Base-by-base conservation (phyloP, 1,140 invertebrate species). In the Caenorhabditis remanei region DNA sequence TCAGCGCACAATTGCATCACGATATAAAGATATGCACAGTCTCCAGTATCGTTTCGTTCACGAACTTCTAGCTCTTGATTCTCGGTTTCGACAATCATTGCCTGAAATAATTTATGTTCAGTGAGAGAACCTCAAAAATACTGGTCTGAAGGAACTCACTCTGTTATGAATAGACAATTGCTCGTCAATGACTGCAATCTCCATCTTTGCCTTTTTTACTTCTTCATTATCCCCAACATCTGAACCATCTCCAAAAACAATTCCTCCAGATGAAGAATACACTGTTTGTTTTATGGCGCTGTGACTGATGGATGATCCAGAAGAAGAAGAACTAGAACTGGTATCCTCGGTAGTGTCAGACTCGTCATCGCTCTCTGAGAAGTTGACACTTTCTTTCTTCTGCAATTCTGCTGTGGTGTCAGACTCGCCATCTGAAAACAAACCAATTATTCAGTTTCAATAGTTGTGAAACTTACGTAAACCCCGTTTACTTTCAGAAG, bases 1-100 rank as follows among this genome's bases (percentile, higher is more conserved):
- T 95, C 95, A 75, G 95, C 95, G 92, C 97, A 99, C 63, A 99
- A 88, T 43, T 99, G 97, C 97, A 99, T 99, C 93, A 99, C 97
- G 92, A 99, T 98, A 91, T 97, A 98, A 1, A 99, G 94, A 93
- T 96, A 97, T 92, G 96, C 94, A 94, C 93, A 95, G 91, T 90
- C 91, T 85, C 84, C 61, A 7, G 24, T 90, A 48, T 87, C 85
- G 21, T 53, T 87, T 3, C 65, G 84, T 91, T 84, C 21, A 3
- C 85, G 75, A 32, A 88, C 43, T 56, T 79, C 71, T 11, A 79
- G 21, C 11, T 92, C 67, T 85, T 89, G 56, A n/a, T 83, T 83
- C 21, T 75, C 87, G 3, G 85, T 71, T 4, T 87, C 56, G 4
- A 84, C 85, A 19, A 88, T 41, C 21, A 87, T 86, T 11, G 87